These are phyloP conservation scores for Rutpela maculata DNA, from an alignment of 2,888 invertebrate species.

Conservation along the genomic window DNA sequence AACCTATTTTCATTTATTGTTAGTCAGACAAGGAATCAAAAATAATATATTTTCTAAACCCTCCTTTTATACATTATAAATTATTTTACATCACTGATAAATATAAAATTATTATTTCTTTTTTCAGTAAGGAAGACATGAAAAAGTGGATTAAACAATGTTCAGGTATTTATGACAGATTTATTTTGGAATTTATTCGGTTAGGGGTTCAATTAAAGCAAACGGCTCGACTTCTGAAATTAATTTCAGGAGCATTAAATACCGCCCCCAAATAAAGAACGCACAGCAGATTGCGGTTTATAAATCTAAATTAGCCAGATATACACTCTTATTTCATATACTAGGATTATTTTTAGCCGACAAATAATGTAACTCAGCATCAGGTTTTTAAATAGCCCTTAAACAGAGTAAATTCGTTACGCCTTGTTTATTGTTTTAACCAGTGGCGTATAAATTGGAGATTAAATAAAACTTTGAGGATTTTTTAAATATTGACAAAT, in stretches of 20 bases:
- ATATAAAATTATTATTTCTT: too few species aligned
- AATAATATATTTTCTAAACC: too few species aligned
- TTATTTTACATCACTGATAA: too few species aligned
- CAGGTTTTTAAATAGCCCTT: slow-evolving; percentile 25
- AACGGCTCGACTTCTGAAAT: neutral
- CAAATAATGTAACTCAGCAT: slow-evolving; percentile 23
- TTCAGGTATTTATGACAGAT: neutral
- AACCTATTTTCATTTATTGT: too few species aligned
- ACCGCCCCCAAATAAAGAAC: slow-evolving; percentile 22
- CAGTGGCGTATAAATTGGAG: slow-evolving; percentile 1
- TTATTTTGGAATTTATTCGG: slow-evolving; percentile 8
- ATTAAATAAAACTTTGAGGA: too few species aligned
- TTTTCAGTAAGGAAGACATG: neutral
- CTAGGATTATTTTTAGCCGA: slow-evolving; percentile 19
- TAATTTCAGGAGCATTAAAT: slow-evolving; percentile 17
- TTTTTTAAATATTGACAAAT: too few species aligned
- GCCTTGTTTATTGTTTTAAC: slow-evolving; percentile 26
- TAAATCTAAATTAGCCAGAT: slow-evolving; percentile 28
- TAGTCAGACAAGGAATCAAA: too few species aligned
- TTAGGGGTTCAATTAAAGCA: neutral
- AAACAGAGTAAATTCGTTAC: slow-evolving; percentile 22
- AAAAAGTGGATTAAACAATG: neutral
- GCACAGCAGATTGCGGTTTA: neutral
- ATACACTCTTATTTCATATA: slow-evolving; percentile 19
- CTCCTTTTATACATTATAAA: too few species aligned